Base-by-base conservation (phyloP, 2,113 vertebrate genomes). In the Atractosteus spatula region DNA sequence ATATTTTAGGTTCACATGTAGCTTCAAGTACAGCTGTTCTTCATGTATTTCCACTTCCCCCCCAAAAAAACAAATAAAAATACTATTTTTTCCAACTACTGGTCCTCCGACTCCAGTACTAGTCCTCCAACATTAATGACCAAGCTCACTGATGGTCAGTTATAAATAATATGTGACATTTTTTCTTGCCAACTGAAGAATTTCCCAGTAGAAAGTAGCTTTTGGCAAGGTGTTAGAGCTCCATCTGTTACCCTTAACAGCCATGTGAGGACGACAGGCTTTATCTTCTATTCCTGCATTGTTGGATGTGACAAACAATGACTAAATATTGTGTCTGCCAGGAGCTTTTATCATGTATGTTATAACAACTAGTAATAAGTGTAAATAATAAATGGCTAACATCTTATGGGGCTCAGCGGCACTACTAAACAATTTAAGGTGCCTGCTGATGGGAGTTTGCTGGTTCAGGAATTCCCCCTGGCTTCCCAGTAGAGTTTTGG, bases 401-500 rank as follows among this genome's bases (percentile, higher is more conserved):
- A 90, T 91, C 91, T 95, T 92, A 85, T 84, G 90, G 91, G 89
- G 92, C 88, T 85, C 76, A 0, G 83, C 78, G 83, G 88, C 79
- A 72, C 92, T 87, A 90, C 83, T 86, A 87, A 95, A 92, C 85
- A 87, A 89, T 95, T 94, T 93, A 89, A 91, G 92, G 93, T 94
- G 82, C 89, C 93, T 94, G 92, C 89, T 90, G 93, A 92, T 92
- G 89, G 92, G 90, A 88, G 85, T 85, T 85, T 87, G 91, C 89
- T 87, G 85, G 86, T 90, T 91, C 82, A 90, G 90, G 91, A 93
- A 95, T 91, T 90, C 91, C 93, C 93, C 68, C 77, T 83, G 85
- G 84, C 92, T 94, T 94, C 93, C 92, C 94, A 93, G 91, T 90
- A 92, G 92, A 96, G 89, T 95, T 94, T 95, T 97, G 94, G 94